Conservation (phyloP, 1,140 invertebrate genomes). For the Bombus fervidus region DNA sequence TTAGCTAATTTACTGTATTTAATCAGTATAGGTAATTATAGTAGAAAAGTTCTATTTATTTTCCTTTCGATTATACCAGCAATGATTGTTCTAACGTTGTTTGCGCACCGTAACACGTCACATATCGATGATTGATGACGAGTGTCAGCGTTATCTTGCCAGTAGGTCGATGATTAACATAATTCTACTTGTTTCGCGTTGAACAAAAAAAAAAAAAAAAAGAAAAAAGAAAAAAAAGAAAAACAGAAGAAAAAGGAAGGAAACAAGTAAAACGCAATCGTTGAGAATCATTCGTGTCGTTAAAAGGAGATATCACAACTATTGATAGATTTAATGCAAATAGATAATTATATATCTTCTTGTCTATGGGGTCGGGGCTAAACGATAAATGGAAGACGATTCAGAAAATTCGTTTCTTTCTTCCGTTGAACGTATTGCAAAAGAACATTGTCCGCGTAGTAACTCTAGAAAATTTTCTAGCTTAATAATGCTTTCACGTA, state of each 20-base stretch:
- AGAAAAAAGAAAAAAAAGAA: too few relatives aligned
- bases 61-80: not conserved
- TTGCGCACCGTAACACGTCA: not conserved
- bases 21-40: slow-evolving; percentile 10
- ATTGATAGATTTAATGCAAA: slow-evolving; percentile 16
- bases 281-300: not conserved
- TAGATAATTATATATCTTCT: slow-evolving; percentile 9
- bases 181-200: slow-evolving; percentile 24
- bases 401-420: not conserved
- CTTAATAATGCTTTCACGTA: not conserved
- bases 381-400: not conserved
- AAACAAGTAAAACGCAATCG: not conserved
- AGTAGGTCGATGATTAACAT: slow-evolving; percentile 5
- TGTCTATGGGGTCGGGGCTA: not conserved
- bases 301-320: not conserved
- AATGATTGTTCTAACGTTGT: not conserved
- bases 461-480: not conserved
- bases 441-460: not conserved
- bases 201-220: too few relatives aligned
- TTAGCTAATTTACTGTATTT: not conserved
- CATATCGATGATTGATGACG: not conserved
- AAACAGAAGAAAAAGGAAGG: not conserved
- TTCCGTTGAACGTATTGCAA: not conserved
- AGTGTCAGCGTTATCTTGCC: slow-evolving; percentile 21
- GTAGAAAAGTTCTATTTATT: slow-evolving; percentile 16